These are phyloP conservation scores for Australoheros facetus DNA, from an alignment of 2,797 vertebrate genomes.

Conservation along the genomic window DNA sequence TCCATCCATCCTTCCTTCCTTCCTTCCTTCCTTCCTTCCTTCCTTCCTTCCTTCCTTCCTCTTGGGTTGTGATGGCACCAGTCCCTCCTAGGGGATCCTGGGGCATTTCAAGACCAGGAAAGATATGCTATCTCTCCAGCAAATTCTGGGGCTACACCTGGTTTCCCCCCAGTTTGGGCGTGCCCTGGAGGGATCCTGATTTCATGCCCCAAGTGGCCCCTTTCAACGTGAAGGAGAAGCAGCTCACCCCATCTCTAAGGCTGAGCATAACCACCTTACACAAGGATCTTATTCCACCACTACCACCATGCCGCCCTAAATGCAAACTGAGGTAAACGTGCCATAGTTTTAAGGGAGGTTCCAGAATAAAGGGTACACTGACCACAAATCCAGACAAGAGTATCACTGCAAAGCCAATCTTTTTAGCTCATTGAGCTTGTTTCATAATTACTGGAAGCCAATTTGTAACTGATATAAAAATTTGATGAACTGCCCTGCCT, in stretches of 20 bases:
- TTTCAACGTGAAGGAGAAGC: background rate
- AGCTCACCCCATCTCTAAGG: background rate
- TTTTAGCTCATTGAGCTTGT: background rate
- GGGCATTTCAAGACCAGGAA: background rate
- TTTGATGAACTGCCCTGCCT: too few relatives aligned
- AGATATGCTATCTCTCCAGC: background rate
- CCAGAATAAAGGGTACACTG: background rate
- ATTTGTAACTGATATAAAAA: background rate
- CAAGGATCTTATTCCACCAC: background rate
- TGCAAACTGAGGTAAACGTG: background rate
- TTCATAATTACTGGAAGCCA: background rate
- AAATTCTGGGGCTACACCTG: background rate
- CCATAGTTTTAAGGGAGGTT: background rate
- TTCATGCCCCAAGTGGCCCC: background rate
- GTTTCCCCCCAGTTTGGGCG: background rate
- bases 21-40: background rate
- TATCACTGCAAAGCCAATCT: background rate
- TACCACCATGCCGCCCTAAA: background rate
- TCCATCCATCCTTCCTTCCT: background rate
- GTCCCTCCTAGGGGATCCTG: background rate
- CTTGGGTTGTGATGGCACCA: background rate
- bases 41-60: background rate
- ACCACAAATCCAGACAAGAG: background rate
- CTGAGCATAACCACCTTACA: background rate
- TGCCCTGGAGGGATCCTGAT: background rate